phyloP scores from a whole-genome alignment of 2,113 vertebrate species.

The Colinus virginianus region DNA sequence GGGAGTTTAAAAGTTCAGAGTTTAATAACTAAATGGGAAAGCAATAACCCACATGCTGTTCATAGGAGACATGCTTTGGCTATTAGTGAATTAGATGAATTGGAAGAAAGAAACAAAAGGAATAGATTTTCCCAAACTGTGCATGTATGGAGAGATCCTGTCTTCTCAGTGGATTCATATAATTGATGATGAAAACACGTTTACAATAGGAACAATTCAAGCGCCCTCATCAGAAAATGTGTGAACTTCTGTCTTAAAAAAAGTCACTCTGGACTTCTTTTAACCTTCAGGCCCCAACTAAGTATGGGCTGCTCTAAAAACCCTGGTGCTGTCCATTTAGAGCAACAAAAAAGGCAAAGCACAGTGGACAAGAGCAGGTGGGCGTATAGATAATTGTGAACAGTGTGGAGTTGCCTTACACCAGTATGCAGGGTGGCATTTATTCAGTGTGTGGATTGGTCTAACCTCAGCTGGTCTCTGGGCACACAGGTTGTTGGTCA shows the following conservation, averaged over 20 bases:
- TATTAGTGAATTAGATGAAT: not conserved
- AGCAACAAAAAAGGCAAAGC: not conserved
- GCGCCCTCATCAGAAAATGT: not conserved
- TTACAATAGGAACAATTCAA: not conserved
- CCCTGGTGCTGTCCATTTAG: not conserved
- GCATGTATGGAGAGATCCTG: not conserved
- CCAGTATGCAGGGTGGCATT: not conserved
- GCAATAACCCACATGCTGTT: not conserved
- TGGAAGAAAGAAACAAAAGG: not conserved
- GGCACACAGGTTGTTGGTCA: not conserved
- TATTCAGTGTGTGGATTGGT: not conserved
- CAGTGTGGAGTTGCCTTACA: not conserved
- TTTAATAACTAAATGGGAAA: conserved; percentile 42
- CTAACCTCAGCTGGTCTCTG: not conserved
- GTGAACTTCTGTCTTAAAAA: not conserved
- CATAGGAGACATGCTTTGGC: not conserved
- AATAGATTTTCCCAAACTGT: not conserved
- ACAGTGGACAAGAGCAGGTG: not conserved
- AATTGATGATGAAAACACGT: not conserved
- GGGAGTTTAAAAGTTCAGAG: conserved; percentile 59
- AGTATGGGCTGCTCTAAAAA: not conserved
- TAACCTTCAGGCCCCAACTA: not conserved
- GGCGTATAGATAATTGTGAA: not conserved
- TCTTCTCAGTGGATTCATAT: not conserved
- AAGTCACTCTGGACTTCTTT: conserved; percentile 14